Percentiles rank a stretch among this genome's conserved stretches.
Conservation (phyloP, 35 echinoderm and acorn worm species). For the Antedon bifida region DNA sequence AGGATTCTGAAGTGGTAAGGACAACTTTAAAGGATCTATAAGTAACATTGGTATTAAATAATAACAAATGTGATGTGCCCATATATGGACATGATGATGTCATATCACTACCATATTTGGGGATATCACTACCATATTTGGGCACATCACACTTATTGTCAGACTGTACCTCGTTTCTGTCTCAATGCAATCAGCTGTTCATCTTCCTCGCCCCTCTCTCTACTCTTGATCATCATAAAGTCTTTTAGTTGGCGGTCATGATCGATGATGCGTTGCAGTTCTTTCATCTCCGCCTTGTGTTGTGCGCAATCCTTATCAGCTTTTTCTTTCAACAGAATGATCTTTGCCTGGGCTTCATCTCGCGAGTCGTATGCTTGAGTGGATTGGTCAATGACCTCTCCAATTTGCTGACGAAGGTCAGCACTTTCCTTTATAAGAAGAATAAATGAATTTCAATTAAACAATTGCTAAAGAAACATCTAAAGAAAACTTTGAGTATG, state of each 20-base stretch:
- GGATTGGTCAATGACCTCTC: constrained; percentile 97
- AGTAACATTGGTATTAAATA: no score
- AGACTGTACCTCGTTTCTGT: constrained; percentile 56
- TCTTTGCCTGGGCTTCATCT: constrained; percentile 98
- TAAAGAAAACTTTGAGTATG: no score
- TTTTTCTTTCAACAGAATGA: constrained; percentile 96
- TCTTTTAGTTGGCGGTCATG: constrained; percentile 82
- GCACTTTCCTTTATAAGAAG: constrained; percentile 35
- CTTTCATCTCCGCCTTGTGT: constrained; percentile 94
- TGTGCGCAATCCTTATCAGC: constrained; percentile 96
- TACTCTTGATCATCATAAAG: constrained; percentile 95
- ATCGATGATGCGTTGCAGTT: constrained; percentile 91
- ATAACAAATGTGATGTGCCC: no score
- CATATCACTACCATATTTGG: no score
- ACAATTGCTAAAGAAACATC: no score
- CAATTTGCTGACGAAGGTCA: constrained; percentile 65
- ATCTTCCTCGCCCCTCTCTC: constrained; percentile 81
- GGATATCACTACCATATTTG: no score
- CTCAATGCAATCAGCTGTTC: constrained; percentile 68
- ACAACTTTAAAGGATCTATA: no score
- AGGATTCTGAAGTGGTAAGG: no score
- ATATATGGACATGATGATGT: no score
- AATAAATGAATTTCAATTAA: neutral
- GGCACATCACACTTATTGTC: no score
- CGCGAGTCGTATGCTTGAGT: constrained; percentile 81